Conservation (phyloP, 1,140 invertebrate genomes). For the Drosophila busckii region DNA sequence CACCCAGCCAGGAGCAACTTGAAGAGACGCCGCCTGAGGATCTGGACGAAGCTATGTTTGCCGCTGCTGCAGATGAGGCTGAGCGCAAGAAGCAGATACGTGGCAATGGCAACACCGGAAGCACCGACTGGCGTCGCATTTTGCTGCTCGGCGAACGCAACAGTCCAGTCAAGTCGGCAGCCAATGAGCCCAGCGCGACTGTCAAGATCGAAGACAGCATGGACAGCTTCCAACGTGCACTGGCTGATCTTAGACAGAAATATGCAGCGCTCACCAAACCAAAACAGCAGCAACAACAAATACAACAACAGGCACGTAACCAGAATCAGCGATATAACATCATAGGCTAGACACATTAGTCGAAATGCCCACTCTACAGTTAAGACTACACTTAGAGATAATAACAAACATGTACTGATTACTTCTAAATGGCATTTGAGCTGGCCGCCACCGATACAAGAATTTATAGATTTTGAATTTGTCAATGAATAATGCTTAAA, state of each 20-base stretch:
- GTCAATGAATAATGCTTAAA: no score
- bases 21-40: constrained; percentile 38
- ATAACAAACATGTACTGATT: constrained; percentile 57
- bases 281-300: no score
- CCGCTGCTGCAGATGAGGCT: background rate
- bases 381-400: constrained; percentile 14
- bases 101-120: constrained; percentile 31
- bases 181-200: constrained; percentile 8
- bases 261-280: constrained; percentile 48
- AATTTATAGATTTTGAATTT: no score
- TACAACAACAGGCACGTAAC: constrained; percentile 36
- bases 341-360: constrained; percentile 21
- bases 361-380: background rate
- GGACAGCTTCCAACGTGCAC: constrained; percentile 56
- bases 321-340: constrained; percentile 42
- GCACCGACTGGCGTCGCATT: constrained; percentile 52
- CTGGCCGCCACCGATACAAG: no score
- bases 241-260: constrained; percentile 55
- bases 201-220: constrained; percentile 49
- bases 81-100: constrained; percentile 40
- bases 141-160: constrained; percentile 46
- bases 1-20: background rate
- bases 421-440: no score
- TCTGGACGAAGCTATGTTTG: constrained; percentile 44
- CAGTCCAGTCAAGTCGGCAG: background rate